Base-by-base conservation (phyloP, 2,888 invertebrate genomes). In the Elmis aenea region DNA sequence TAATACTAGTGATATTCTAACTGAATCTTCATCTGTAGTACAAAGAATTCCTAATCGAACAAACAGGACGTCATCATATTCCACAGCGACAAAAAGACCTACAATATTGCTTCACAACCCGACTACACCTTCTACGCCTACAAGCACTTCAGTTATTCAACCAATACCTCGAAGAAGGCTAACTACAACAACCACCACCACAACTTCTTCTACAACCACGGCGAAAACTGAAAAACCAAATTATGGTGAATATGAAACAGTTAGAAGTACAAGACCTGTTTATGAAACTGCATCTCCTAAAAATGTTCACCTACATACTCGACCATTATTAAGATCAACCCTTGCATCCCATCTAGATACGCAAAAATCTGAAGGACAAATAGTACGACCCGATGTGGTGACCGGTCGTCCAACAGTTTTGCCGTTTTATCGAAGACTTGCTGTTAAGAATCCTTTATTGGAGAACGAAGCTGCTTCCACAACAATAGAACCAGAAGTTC, bases 61-160 rank as follows among this genome's bases (percentile, higher is more conserved):
- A 3, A 70, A 67, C 49, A 59, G 63, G 26, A 70, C 68, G 0
- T 62, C 72, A 1, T 71, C 76, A 1, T n/a, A n/a, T n/a, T n/a
- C n/a, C n/a, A n/a, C n/a, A n/a, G 74, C 78, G 0, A 79, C 79
- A 0, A 71, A 74, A 49, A 66, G 73, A 50, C 74, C 76, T 1
- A 64, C 73, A 2, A 65, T 71, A 4, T 69, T 73, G 13, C 71
- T 42, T 6, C 50, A 48, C 10, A 45, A 33, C 26, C 36, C 59
- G 13, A 63, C 59, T 5, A 75, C 79, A 0, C 72, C 72, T 1
- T 68, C 76, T 46, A 67, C 73, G 6, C 71, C 77, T 1, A 75
- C 77, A 0, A 73, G 74, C 49, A 73, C 78, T 1, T 74, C 77
- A 2, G 77, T 76, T 1, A 77, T 81, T n/a, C 81, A 82, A 57